Conservation (phyloP, 2,888 invertebrate genomes). For the Acrobeloides nanus region DNA sequence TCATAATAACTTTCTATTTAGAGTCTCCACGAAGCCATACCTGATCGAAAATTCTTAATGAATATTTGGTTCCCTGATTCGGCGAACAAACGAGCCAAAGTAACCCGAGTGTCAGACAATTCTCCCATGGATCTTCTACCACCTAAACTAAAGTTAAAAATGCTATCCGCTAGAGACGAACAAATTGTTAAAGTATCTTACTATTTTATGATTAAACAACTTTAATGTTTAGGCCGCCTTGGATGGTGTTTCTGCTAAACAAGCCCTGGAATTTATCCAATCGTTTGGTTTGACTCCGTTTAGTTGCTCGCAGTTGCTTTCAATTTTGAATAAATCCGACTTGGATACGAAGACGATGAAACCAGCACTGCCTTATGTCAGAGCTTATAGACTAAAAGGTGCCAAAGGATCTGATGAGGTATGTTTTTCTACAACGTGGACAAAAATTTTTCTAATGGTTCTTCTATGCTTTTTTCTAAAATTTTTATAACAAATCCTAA, state of each 20-base stretch:
- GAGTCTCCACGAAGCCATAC: conserved; percentile 3
- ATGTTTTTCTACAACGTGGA: too few species aligned
- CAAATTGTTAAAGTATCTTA: conserved; percentile 11
- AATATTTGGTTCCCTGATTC: conserved; percentile 15
- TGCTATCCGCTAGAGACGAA: conserved; percentile 17
- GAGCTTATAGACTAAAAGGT: conserved; percentile 15
- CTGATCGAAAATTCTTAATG: conserved; percentile 12
- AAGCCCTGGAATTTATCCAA: conserved; percentile 15
- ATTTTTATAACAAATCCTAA: too few species aligned
- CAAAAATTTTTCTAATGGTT: too few species aligned
- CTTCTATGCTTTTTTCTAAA: too few species aligned
- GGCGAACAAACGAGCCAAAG: conserved; percentile 1
- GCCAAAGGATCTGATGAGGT: too few species aligned
- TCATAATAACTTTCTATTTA: conserved; percentile 1
- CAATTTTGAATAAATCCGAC: conserved; percentile 12
- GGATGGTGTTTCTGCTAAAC: conserved; percentile 8
- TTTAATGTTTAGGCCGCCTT: too few species aligned
- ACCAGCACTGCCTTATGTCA: conserved; percentile 18
- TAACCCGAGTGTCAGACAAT: conserved; percentile 4
- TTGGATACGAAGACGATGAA: conserved; percentile 6
- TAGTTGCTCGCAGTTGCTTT: conserved; percentile 14
- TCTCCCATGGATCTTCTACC: conserved; percentile 9
- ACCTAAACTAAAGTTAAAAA: conserved; percentile 16
- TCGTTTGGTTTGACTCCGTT: conserved; percentile 17
- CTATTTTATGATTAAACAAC: too few species aligned